Base-by-base conservation (phyloP, 1,140 invertebrate genomes). In the Drosophila baimaii region DNA sequence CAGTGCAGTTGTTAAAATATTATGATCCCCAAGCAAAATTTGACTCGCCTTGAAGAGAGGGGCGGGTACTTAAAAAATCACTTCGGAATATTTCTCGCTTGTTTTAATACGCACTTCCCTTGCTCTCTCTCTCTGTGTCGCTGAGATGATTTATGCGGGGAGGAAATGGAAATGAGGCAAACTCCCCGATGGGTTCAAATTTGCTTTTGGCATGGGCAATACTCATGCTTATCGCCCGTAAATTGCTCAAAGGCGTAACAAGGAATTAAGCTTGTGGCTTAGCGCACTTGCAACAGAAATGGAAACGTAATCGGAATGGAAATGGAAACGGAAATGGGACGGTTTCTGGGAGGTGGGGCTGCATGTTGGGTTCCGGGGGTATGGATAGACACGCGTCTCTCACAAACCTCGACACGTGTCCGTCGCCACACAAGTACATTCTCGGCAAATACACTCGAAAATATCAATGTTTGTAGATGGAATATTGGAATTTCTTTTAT, bases 1-100 rank as follows among this genome's bases (percentile, higher is more conserved):
- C 77, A 64, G 70, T 80, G 84, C 69, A 86, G 62, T 78, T 83
- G 79, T 89, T 88, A 77, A 88, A 88, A 88, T 82, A 80, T 88
- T 88, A 88, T 88, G 84, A 84, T 77, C 44, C 44, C 69, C 52
- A 57, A 58, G 51, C 66, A 39, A 70, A 46, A 62, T 58, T 55
- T 74, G 77, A 79, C 69, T 71, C 25, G n/a, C 44, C 33, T 65
- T 15, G 25, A 21, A 19, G 15, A 2, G 2, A 3, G 41, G 31
- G 62, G 64, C 31, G 72, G 79, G 72, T 68, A 79, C 81, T 88
- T 82, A 82, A 82, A 76, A 62, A 79, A 59, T 54, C 41, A 49
- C 63, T 51, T 31, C 41, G 17, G 31, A 68, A 54, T 71, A 56
- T 71, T 71, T 47, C 65, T 49, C 33, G 52, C 65, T 49, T 71